Evolutionary conservation across 35 echinoderm and acorn worm genomes (phyloP).

Genomic region (Hemicentrotus pulcherrimus): DNA sequence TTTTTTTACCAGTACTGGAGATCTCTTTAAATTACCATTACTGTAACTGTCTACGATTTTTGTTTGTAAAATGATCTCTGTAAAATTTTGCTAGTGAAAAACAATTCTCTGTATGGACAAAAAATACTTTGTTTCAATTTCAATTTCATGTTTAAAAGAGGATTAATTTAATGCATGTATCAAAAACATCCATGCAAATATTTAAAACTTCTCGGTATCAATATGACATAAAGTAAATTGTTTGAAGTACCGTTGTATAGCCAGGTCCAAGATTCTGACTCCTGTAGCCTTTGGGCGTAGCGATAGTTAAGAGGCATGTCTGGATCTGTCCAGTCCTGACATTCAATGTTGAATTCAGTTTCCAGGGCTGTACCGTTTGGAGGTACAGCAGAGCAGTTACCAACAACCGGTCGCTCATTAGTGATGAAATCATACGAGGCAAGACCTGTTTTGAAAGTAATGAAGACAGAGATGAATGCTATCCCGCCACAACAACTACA

Average conservation of each 20-base stretch:
- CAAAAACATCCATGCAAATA: neutral
- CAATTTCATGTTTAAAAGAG: neutral
- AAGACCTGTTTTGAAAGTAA: conserved; percentile 48
- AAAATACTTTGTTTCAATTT: too few species aligned
- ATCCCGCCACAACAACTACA: too few species aligned
- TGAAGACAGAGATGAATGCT: neutral
- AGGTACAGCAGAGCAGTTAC: conserved; percentile 70
- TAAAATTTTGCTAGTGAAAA: too few species aligned
- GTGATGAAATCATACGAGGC: conserved; percentile 80
- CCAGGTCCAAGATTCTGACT: conserved; percentile 80
- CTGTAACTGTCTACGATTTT: too few species aligned
- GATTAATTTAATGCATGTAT: neutral
- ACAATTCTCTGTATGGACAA: too few species aligned
- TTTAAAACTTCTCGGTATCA: too few species aligned
- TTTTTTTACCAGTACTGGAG: too few species aligned
- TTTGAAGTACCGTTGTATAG: conserved; percentile 76
- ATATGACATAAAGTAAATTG: neutral
- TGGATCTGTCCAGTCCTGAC: conserved; percentile 76
- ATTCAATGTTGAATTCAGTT: conserved; percentile 87
- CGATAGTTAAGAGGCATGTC: conserved; percentile 90
- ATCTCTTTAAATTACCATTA: too few species aligned
- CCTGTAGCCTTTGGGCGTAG: conserved; percentile 69
- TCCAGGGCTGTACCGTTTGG: conserved; percentile 84
- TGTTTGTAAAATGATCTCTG: too few species aligned
- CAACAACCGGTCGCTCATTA: conserved; percentile 81